These are phyloP conservation scores for Lycaena phlaeas DNA, from an alignment of 2,888 invertebrate genomes.

Conservation along the genomic window DNA sequence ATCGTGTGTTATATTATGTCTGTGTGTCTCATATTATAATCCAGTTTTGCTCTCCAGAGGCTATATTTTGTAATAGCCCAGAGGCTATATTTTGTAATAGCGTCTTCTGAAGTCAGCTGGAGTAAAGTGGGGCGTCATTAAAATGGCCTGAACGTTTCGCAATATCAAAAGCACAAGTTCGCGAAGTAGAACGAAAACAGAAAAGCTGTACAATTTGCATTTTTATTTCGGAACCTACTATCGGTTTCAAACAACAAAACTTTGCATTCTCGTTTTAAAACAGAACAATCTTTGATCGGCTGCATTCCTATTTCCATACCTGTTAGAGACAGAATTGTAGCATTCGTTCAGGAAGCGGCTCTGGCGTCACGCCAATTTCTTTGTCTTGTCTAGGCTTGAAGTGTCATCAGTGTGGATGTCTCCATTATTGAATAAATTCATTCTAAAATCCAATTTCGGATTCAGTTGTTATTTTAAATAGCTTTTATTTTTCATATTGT, in stretches of 20 bases:
- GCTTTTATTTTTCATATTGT: no score
- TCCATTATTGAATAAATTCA: conserved; percentile 36
- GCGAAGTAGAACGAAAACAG: conserved; percentile 28
- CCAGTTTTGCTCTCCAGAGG: background rate
- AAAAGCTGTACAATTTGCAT: conserved; percentile 52
- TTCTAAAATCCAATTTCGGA: background rate
- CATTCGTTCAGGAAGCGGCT: conserved; percentile 23
- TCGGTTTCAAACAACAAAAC: conserved; percentile 46
- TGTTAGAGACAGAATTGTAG: conserved; percentile 24
- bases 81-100: background rate
- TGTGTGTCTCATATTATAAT: background rate
- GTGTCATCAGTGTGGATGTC: conserved; percentile 50
- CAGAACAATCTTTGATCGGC: conserved; percentile 59
- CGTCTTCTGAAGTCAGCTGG: conserved; percentile 11
- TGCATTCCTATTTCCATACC: conserved; percentile 36
- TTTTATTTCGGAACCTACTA: conserved; percentile 51
- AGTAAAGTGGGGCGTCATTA: conserved; percentile 22
- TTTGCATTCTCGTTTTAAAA: conserved; percentile 50
- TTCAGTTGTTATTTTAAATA: no score
- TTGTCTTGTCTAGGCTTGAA: conserved; percentile 54
- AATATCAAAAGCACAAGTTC: conserved; percentile 40
- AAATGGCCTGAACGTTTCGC: conserved; percentile 20
- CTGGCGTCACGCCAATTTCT: conserved; percentile 52
- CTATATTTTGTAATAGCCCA: no score
- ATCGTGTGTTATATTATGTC: background rate